Evolutionary conservation across 1,140 invertebrate genomes (phyloP).

Genomic region (Antheraea pernyi): DNA sequence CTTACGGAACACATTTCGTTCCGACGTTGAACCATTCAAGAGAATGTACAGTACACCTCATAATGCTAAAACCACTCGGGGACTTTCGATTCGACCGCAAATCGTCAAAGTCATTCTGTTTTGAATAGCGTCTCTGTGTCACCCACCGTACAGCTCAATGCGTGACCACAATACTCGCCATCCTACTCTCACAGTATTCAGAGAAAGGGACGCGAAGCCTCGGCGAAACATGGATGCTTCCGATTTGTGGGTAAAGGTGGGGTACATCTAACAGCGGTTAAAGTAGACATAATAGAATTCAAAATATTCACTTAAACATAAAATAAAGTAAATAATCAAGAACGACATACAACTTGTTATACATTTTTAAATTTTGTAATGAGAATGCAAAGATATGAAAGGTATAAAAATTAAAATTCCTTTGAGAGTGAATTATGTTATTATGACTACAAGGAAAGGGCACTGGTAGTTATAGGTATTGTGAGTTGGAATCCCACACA

Average conservation of each 20-base stretch:
- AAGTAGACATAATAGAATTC: no score
- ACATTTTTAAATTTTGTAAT: no score
- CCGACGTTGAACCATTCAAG: neutral
- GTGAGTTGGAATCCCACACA: no score
- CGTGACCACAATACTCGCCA: conserved; percentile 16
- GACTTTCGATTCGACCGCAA: conserved; percentile 20
- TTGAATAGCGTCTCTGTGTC: conserved; percentile 27
- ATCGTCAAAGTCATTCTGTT: conserved; percentile 27
- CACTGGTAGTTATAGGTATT: no score
- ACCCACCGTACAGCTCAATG: conserved; percentile 16
- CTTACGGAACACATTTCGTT: neutral
- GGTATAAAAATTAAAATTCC: no score
- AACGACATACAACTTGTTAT: no score
- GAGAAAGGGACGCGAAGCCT: neutral
- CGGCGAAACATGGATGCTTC: conserved; percentile 13
- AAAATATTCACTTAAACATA: no score
- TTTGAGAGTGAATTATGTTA: no score
- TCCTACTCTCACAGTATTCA: conserved; percentile 12
- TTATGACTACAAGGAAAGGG: no score
- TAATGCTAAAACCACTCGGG: neutral
- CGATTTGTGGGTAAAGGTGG: conserved; percentile 16
- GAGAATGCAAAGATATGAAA: no score
- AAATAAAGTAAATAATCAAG: no score
- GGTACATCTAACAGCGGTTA: neutral
- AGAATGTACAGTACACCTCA: conserved; percentile 5